Evolutionary conservation across 2,113 vertebrate genomes (phyloP), one percentile per base, ranked within the genome.

Genomic region (Noctilio leporinus): DNA sequence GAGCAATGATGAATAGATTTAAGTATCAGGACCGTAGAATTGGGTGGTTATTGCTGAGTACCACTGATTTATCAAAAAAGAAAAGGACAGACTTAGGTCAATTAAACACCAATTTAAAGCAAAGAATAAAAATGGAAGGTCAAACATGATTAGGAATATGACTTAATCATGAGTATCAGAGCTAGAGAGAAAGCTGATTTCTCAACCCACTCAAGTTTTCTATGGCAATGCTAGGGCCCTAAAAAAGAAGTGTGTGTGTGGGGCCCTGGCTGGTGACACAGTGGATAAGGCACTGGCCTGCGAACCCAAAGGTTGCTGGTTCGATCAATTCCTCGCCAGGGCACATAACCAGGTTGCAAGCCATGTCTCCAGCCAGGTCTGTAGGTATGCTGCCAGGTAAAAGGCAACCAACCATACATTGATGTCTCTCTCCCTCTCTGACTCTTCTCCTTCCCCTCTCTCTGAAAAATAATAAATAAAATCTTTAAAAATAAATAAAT

Each of bases 101-200:
- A 45, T 78, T 95, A 80, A 89, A 26, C 8, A 73, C 16, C 16
- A 88, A 43, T 43, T 69, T 57, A 92, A 15, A 86, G 22, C 10
- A 80, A 87, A 87, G 28, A 89, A 85, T 62, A 91, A 84, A 95
- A 94, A 59, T 64, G 30, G 89, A 76, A 76, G 19, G 45, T 40
- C 17, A 55, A 67, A 75, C 38, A 65, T 69, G 47, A 40, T 43
- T 82, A 69, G 70, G 26, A 89, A 93, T 33, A 20, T 69, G 33
- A 38, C 51, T 89, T 80, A 82, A 86, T 59, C 38, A 65, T 73
- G 33, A 65, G 3, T 80, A 22, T 40, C 3, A 95, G 35, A 75
- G 40, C 83, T 59, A 88, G 69, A 81, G 69, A 87, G 51, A 93
- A 95, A 35, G 55, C 7, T 77, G 14, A 67, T 47, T 57, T 75